These are phyloP conservation scores for Podarcis siculus DNA, from an alignment of 2,797 vertebrate genomes.

Conservation along the genomic window DNA sequence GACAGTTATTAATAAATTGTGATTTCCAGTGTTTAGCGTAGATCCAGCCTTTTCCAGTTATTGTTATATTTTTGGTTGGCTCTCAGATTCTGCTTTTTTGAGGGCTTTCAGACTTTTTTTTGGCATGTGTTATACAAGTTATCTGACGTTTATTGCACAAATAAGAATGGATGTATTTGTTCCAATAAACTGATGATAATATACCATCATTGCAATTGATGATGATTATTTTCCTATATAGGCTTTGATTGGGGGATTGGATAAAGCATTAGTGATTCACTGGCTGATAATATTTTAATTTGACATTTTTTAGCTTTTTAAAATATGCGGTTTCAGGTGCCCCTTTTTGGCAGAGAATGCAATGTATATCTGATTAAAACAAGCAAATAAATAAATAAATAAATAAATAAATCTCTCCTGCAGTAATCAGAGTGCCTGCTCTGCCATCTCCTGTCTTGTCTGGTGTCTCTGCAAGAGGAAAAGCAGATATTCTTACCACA, in stretches of 20 bases:
- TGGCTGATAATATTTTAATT: background rate
- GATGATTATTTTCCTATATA: background rate
- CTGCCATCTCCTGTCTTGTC: background rate
- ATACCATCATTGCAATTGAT: background rate
- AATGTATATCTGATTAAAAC: background rate
- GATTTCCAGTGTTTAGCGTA: background rate
- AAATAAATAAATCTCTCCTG: background rate
- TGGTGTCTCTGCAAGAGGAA: background rate
- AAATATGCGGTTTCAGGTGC: background rate
- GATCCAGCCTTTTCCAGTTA: background rate
- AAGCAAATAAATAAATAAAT: background rate
- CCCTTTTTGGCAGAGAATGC: background rate
- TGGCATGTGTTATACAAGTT: background rate
- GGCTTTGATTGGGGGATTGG: background rate
- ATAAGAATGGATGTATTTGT: background rate
- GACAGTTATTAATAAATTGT: background rate
- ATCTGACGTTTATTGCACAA: background rate
- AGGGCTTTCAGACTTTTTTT: background rate
- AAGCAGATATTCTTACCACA: background rate
- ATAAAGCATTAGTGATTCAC: background rate
- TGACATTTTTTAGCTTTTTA: background rate
- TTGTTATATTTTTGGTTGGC: background rate
- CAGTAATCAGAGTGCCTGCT: background rate
- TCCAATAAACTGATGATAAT: background rate
- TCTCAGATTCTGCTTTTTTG: background rate